phyloP scores from a whole-genome alignment of 2,797 vertebrate species.

The Rhinatrema bivittatum region DNA sequence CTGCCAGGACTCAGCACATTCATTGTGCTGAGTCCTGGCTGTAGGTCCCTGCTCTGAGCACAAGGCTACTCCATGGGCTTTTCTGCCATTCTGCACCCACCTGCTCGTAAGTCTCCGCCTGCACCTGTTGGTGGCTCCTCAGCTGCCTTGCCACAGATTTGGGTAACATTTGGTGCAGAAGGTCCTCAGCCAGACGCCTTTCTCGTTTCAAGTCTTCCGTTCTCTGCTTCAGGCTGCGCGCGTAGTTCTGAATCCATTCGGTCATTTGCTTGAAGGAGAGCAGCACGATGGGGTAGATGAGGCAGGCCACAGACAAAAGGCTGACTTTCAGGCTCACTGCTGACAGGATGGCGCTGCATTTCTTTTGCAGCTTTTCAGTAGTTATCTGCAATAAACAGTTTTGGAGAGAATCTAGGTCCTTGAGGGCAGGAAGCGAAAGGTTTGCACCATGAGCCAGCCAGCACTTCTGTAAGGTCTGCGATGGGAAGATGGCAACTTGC shows the following conservation, averaged over 20 bases:
- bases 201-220: conserved; percentile 68
- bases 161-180: conserved; percentile 85
- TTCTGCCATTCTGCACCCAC: no score
- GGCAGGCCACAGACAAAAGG: conserved; percentile 59
- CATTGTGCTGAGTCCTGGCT: no score
- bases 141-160: conserved; percentile 81
- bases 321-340: conserved; percentile 63
- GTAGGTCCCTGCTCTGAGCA: no score
- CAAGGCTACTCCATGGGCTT: no score
- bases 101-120: conserved; percentile 84
- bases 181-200: conserved; percentile 69
- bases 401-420: conserved; percentile 38
- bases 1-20: no score
- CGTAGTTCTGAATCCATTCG: conserved; percentile 74
- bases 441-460: conserved; percentile 58
- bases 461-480: conserved; percentile 55
- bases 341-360: conserved; percentile 56
- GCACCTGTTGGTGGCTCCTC: conserved; percentile 62
- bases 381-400: conserved; percentile 55
- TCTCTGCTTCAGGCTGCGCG: conserved; percentile 62
- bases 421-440: conserved; percentile 8
- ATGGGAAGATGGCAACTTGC: conserved; percentile 47
- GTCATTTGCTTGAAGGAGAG: conserved; percentile 81
- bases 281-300: conserved; percentile 73
- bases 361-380: conserved; percentile 43